These are phyloP conservation scores for Drosophila repleta DNA, from an alignment of 1,140 invertebrate genomes.

Conservation along the genomic window DNA sequence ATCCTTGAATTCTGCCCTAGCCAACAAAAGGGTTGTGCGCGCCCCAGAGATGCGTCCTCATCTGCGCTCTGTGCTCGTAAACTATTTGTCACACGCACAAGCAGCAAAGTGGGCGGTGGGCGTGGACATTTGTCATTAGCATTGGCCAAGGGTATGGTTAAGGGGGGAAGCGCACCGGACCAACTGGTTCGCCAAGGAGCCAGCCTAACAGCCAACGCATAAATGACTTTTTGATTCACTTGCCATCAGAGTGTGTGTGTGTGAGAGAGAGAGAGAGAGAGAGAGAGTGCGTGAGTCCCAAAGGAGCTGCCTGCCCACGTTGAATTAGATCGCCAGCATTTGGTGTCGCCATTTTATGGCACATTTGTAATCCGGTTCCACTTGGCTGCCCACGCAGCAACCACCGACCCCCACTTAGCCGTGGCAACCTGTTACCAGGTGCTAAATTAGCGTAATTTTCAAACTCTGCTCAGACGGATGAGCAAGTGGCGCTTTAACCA, in stretches of 20 bases:
- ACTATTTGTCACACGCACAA: conserved; percentile 45
- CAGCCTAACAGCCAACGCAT: conserved; percentile 31
- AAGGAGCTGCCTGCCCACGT: conserved; percentile 38
- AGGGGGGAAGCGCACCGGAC: conserved; percentile 29
- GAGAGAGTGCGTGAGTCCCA: conserved; percentile 54
- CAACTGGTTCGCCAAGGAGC: conserved; percentile 51
- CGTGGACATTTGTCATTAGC: conserved; percentile 76
- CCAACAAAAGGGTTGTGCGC: conserved; percentile 32
- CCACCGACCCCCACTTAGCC: background rate
- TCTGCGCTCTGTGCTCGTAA: conserved; percentile 7
- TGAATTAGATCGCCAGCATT: conserved; percentile 68
- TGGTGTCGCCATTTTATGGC: conserved; percentile 69
- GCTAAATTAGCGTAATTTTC: conserved; percentile 71
- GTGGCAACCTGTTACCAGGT: conserved; percentile 42
- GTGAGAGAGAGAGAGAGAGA: conserved; percentile 9
- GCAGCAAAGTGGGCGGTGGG: conserved; percentile 50
- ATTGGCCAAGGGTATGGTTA: conserved; percentile 29
- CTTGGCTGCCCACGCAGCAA: conserved; percentile 18
- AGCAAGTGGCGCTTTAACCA: conserved; percentile 15
- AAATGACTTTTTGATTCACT: conserved; percentile 81
- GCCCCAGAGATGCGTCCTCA: conserved; percentile 9
- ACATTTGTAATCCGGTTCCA: conserved; percentile 61
- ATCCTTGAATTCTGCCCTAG: conserved; percentile 12
- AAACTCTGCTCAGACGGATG: conserved; percentile 2
- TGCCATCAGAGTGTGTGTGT: conserved; percentile 19